A percentile compares a stretch with the other conserved stretches of the same genome.
These are phyloP conservation scores for Heterodera carotae DNA, from an alignment of 1,140 invertebrate species.

Conservation along the genomic window DNA sequence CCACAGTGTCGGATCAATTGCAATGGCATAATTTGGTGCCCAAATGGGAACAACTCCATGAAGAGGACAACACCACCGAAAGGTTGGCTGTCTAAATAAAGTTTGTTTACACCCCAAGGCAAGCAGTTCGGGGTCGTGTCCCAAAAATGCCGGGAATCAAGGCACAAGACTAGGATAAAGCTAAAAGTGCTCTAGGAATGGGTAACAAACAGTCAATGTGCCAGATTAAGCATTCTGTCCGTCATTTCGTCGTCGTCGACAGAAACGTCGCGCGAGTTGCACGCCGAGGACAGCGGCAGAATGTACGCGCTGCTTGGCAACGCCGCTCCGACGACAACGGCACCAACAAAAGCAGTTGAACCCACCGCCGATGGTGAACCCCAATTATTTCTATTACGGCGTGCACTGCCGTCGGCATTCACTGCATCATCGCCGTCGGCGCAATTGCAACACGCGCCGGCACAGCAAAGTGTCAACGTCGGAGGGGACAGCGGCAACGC, in stretches of 20 bases:
- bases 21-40: too few relatives aligned
- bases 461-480: neutral
- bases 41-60: neutral
- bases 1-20: too few relatives aligned
- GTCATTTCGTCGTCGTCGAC: neutral
- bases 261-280: neutral
- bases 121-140: too few relatives aligned
- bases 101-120: too few relatives aligned
- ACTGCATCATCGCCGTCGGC: neutral
- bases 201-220: neutral
- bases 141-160: too few relatives aligned
- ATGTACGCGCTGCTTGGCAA: neutral
- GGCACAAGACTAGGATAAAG: too few relatives aligned
- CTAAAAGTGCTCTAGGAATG: constrained; percentile 1
- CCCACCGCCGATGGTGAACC: neutral
- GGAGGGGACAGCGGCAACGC: constrained; percentile 24
- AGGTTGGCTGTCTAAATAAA: too few relatives aligned
- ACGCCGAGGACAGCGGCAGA: neutral
- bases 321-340: neutral
- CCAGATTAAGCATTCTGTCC: neutral
- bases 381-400: neutral
- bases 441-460: neutral
- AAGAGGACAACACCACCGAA: too few relatives aligned
- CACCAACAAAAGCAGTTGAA: too few relatives aligned
- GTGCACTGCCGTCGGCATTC: constrained; percentile 9